Evolutionary conservation across 1,140 invertebrate species (phyloP).

Genomic region (Heliconius nattereri): DNA sequence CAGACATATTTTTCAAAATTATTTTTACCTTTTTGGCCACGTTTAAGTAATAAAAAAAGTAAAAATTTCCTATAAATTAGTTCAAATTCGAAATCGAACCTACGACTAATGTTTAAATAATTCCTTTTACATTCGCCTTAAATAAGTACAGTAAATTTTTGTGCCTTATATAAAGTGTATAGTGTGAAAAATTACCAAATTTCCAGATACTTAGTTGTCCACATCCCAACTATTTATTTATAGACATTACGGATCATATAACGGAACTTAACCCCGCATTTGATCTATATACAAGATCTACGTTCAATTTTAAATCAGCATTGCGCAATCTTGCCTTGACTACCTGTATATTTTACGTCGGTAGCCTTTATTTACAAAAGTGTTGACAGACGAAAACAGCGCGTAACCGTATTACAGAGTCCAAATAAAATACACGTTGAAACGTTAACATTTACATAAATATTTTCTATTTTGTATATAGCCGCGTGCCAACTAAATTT

Average conservation of each 20-base stretch:
- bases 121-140: background rate
- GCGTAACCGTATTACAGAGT: constrained; percentile 25
- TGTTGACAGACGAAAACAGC: constrained; percentile 29
- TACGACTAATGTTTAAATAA: background rate
- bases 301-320: background rate
- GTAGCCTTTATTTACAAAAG: constrained; percentile 14
- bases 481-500: background rate
- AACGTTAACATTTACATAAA: constrained; percentile 32
- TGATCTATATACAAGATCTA: background rate
- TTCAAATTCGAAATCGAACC: background rate
- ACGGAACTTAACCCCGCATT: background rate
- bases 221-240: too few species aligned
- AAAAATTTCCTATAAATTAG: too few species aligned
- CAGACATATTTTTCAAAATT: too few species aligned
- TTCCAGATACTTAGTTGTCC: too few species aligned
- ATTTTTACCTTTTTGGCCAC: too few species aligned
- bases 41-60: too few species aligned
- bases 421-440: constrained; percentile 27
- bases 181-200: too few species aligned
- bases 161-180: too few species aligned
- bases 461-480: constrained; percentile 21
- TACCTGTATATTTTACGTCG: constrained; percentile 10
- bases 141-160: too few species aligned
- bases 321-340: constrained; percentile 2
- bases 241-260: background rate